Evolutionary conservation across 2,797 vertebrate species (phyloP), one percentile per base, ranked within the genome.

Genomic region (Gymnoscopelus microlampas): DNA sequence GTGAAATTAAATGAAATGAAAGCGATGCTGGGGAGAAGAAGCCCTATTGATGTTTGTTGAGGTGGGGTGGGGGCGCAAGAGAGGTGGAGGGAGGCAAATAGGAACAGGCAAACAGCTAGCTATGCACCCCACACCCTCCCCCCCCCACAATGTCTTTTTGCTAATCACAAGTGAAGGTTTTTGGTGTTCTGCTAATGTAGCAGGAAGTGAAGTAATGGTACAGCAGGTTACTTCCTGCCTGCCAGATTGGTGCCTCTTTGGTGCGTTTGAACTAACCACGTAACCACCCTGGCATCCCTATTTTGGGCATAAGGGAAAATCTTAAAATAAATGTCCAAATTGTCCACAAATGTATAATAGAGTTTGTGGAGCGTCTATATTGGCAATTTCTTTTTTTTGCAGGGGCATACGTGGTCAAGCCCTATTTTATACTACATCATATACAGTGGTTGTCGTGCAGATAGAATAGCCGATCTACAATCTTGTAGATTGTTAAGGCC

Each of bases 71-170:
- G 60, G 79, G 48, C 67, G 68, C 8, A 66, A 54, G 59, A 60
- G 48, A 68, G 67, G 55, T 65, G 39, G 63, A 71, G 67, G 74
- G 63, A 71, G 67, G 74, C 62, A 84, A 85, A 83, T 70, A 77
- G n/a, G 71, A 49, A 57, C 24, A 56, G 65, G 53, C 79, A 57
- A 78, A 79, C 74, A 78, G 5, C 26, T 3, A 78, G 5, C 26
- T 3, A 29, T 29, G 26, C 26, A 3, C 26, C 26, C 26, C 26
- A 1, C 26, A 3, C 26, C 1, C 39, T 2, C 26, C 2, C 26
- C 2, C 26, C 26, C 26, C 26, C 39, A 56, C 51, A 10, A 19
- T 80, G 79, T 69, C 60, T 49, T 70, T 70, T 62, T 65, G 57
- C 63, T 63, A 12, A 55, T 68, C 15, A n/a, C 60, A 23, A 53